Base-by-base conservation (phyloP, 2,888 invertebrate genomes). In the Drosophila kanekoi region DNA sequence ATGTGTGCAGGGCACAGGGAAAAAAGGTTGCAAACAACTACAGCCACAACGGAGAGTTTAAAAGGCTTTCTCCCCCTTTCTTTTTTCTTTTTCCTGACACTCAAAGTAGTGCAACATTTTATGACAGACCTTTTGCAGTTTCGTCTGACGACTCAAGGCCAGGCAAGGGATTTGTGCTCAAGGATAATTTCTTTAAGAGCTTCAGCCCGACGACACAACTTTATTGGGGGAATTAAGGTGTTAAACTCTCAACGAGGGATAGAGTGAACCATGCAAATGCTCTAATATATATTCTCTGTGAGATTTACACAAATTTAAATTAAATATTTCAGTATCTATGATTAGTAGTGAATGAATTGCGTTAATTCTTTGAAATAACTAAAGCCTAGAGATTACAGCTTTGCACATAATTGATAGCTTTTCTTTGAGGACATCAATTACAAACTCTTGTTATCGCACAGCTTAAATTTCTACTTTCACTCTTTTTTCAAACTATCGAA, bases 71-170 rank as follows among this genome's bases (percentile, higher is more conserved):
- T 18, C 40, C 11, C 41, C 40, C 38, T 18, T 18, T 54, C 37
- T 40, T 18, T 8, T 16, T 16, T 51, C 41, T 10, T 38, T 32
- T 16, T 40, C 51, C 38, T 32, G 38, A 37, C 37, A 32, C 35
- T 70, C n/a, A 59, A 62, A 75, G 66, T 66, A 71, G 70, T 58
- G 76, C 67, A 67, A 48, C 61, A 45, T 71, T 72, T 76, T 75
- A 75, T 67, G 67, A 71, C 52, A 67, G 61, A 59, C 76, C 67
- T 53, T 74, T 74, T 59, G 59, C 48, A 53, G 62, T 59, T 57
- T 59, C 56, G 67, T 71, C 59, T 33, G 8, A 33, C 44, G 41
- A 40, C 59, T 51, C 65, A 70, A 40, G 57, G 59, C 33, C 56
- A 45, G 56, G 16, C 37, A 38, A 37, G 58, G 56, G 44, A 65